Percentiles rank a stretch among this genome's conserved stretches.
Conservation (phyloP, 1,140 invertebrate genomes). For the Ostrea denselamellosa region DNA sequence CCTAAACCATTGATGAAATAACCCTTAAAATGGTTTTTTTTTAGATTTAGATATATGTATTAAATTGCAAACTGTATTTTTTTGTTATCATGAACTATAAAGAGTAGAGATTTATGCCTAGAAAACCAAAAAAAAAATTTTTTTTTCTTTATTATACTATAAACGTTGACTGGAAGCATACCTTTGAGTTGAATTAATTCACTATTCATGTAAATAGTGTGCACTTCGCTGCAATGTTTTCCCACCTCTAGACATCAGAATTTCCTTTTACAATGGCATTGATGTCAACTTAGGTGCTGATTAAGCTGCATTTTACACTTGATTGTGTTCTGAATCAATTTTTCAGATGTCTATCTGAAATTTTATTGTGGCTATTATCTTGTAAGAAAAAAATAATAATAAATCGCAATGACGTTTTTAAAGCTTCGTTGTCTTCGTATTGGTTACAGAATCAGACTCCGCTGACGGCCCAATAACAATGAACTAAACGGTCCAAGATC, state of each 20-base stretch:
- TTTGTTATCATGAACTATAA: not conserved
- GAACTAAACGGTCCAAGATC: too few species aligned
- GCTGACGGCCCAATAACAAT: too few species aligned
- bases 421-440: not conserved
- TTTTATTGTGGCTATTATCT: slow-evolving; percentile 7
- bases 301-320: not conserved
- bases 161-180: not conserved
- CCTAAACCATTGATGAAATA: not conserved
- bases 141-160: not conserved
- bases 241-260: not conserved
- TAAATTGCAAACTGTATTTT: not conserved
- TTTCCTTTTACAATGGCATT: slow-evolving; percentile 29
- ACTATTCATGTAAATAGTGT: not conserved
- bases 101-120: not conserved
- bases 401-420: not conserved
- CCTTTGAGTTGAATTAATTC: not conserved
- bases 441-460: too few species aligned
- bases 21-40: not conserved
- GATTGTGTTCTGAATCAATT: slow-evolving; percentile 5
- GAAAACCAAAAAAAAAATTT: not conserved
- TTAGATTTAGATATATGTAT: not conserved
- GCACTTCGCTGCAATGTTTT: slow-evolving; percentile 16
- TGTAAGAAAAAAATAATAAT: not conserved
- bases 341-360: slow-evolving; percentile 24
- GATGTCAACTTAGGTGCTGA: slow-evolving; percentile 13